Conservation (phyloP, 2,113 vertebrate genomes). For the Progne subis region DNA sequence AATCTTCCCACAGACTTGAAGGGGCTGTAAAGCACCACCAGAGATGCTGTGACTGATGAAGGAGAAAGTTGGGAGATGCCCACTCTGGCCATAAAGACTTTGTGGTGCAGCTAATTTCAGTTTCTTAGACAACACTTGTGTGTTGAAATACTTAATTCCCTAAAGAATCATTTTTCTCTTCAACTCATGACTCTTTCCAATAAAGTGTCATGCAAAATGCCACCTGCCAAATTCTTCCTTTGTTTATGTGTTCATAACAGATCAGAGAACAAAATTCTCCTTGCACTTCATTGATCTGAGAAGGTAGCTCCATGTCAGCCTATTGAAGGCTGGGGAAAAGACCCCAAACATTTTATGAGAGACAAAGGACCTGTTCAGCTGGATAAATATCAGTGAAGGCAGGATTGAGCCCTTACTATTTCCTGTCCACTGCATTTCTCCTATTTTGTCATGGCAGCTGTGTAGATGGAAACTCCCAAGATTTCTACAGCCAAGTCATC, state of each 20-base stretch:
- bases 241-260: neutral
- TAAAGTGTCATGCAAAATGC: neutral
- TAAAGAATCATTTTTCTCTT: neutral
- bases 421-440: conserved; percentile 24
- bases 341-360: neutral
- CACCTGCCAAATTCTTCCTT: neutral
- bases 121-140: neutral
- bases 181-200: neutral
- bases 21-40: neutral
- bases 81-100: neutral
- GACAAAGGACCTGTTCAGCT: neutral
- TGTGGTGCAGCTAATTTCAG: neutral
- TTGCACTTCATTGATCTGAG: neutral
- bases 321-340: neutral
- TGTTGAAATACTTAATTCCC: neutral
- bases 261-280: neutral
- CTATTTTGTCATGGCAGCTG: conserved; percentile 38
- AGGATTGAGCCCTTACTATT: conserved; percentile 13
- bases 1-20: neutral
- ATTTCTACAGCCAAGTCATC: conserved; percentile 30
- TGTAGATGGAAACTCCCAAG: conserved; percentile 17
- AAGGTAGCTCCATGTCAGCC: neutral
- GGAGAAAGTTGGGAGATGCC: neutral
- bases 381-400: neutral
- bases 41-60: neutral